Conservation (phyloP, 2,888 invertebrate genomes). For the Mythimna pallens region DNA sequence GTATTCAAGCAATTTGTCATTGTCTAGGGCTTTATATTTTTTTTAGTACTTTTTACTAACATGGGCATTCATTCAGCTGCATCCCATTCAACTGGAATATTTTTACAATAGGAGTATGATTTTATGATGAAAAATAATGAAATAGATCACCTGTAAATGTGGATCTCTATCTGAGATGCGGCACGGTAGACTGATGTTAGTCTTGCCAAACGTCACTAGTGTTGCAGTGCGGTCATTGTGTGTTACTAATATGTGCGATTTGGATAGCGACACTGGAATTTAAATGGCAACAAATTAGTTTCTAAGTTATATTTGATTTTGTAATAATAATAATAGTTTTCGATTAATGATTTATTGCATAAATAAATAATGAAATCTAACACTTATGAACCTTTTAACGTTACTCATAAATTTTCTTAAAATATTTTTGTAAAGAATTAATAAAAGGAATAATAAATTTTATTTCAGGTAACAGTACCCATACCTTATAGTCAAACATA, state of each 20-base stretch:
- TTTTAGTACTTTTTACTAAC: neutral
- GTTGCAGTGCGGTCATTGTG: constrained; percentile 93
- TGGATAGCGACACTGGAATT: constrained; percentile 92
- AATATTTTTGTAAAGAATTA: no score
- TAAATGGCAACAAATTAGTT: neutral
- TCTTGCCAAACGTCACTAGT: constrained; percentile 92
- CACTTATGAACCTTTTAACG: no score
- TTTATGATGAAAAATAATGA: constrained; percentile 7
- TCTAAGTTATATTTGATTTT: neutral
- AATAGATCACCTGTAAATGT: constrained; percentile 86
- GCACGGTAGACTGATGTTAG: constrained; percentile 85
- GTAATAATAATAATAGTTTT: no score
- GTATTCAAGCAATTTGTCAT: neutral
- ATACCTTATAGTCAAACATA: no score
- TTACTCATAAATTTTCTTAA: no score
- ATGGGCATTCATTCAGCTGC: neutral
- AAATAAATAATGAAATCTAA: no score
- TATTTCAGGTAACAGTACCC: no score
- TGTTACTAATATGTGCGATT: constrained; percentile 92
- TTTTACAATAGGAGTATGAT: neutral
- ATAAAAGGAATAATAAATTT: no score
- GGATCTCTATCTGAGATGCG: constrained; percentile 93
- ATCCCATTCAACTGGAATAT: neutral
- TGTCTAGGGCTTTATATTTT: no score
- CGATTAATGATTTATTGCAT: no score